Base-by-base conservation (phyloP, 2,113 vertebrate species). In the Microcebus ravelobensis region DNA sequence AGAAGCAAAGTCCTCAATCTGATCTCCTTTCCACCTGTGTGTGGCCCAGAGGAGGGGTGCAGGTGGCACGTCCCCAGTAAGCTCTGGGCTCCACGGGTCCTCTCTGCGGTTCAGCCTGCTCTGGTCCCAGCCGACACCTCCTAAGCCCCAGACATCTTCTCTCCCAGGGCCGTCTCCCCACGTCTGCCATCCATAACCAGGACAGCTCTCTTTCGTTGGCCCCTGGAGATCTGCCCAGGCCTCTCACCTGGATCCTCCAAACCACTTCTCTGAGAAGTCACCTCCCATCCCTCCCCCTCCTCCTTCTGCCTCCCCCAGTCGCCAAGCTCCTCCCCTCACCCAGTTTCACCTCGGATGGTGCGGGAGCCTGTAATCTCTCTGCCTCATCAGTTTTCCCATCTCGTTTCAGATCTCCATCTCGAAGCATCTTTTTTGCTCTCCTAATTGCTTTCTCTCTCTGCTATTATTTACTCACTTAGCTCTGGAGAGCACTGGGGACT, bases 381-480 rank as follows among this genome's bases (percentile, higher is more conserved):
- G n/a, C 39, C 34, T 61, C 84, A 13, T 81, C 83, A 15, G 10
- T 68, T 70, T 86, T 65, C 70, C 63, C 63, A 8, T 17, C 71
- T n/a, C 11, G 3, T 65, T 70, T 65, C 52, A 11, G 73, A 48
- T 42, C 80, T 89, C 88, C 45, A 61, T 57, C 50, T 73, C n/a
- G 39, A 63, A 9, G 70, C 65, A 63, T 71, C 82, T 68, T 68
- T 76, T 89, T 34, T 36, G 25, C n/a, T 90, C 55, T 63, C 82
- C 92, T 77, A 77, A 55, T 27, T 79, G 80, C 70, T 87, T 59
- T 82, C 71, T 92, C 83, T n/a, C 65, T 95, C 97, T 82, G 42
- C 70, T 92, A 18, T 94, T 95, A 70, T 68, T 97, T 87, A 92
- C 84, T 93, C 29, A 79, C 87, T 95, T 81, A 87, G 77, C 93